These are phyloP conservation scores for Lingula anatina DNA, from an alignment of 2,888 invertebrate genomes.

Conservation along the genomic window DNA sequence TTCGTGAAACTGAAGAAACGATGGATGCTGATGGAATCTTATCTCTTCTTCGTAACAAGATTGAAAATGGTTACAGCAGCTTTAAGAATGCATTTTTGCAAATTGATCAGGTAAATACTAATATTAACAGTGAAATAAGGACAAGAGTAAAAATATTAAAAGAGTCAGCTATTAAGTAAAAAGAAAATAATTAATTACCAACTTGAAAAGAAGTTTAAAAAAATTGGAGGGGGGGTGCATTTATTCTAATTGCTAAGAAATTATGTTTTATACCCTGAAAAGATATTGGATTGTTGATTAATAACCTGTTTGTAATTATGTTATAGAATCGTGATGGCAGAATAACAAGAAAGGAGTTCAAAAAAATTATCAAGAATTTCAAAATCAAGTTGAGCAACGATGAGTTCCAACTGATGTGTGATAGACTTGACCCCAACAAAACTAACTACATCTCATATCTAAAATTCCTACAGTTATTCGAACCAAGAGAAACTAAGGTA, in stretches of 20 bases:
- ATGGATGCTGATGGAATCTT: conserved; percentile 34
- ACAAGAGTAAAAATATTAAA: too few relatives aligned
- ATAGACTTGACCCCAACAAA: conserved; percentile 34
- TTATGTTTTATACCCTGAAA: neutral
- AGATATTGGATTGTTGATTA: too few relatives aligned
- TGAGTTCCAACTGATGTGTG: conserved; percentile 41
- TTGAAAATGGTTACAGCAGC: conserved; percentile 35
- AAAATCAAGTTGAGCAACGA: conserved; percentile 33
- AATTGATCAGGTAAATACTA: conserved; percentile 38
- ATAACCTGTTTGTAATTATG: too few relatives aligned
- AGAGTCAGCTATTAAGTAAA: neutral
- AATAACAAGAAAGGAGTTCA: conserved; percentile 36
- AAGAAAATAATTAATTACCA: neutral
- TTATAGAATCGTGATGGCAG: conserved; percentile 39
- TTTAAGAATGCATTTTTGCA: conserved; percentile 45
- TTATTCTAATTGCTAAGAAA: neutral
- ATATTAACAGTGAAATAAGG: too few relatives aligned
- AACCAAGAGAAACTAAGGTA: conserved; percentile 40
- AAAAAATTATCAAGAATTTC: conserved; percentile 39
- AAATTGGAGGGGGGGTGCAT: neutral
- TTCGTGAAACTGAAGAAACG: conserved; percentile 30
- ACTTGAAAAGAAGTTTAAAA: neutral
- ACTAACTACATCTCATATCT: conserved; percentile 42
- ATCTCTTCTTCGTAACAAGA: conserved; percentile 37
- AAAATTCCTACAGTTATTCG: conserved; percentile 44